Percentiles rank a stretch among this genome's conserved stretches.
These are phyloP conservation scores for Onthophagus taurus DNA, from an alignment of 1,140 invertebrate species.

Conservation along the genomic window DNA sequence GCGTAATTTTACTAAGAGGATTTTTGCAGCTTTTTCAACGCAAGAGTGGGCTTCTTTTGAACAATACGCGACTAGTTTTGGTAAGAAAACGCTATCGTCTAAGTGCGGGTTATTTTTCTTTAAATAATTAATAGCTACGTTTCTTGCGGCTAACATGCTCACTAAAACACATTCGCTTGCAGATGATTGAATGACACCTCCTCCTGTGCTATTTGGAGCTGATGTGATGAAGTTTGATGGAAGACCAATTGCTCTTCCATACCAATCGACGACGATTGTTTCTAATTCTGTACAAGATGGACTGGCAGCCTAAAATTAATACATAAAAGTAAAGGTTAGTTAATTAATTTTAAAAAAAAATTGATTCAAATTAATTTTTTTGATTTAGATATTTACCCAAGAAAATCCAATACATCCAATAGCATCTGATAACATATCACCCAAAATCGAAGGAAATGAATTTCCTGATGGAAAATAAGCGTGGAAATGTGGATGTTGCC, in stretches of 20 bases:
- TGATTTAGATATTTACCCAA: conserved; percentile 60
- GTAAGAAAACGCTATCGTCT: conserved; percentile 77
- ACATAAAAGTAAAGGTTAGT: too few species aligned
- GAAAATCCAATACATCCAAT: conserved; percentile 92
- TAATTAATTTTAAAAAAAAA: too few species aligned
- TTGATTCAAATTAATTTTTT: too few species aligned
- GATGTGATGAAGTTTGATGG: conserved; percentile 80
- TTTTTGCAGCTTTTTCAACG: conserved; percentile 93
- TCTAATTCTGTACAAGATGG: conserved; percentile 96
- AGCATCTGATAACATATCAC: conserved; percentile 85
- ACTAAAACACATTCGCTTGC: conserved; percentile 89
- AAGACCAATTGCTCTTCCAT: conserved; percentile 85
- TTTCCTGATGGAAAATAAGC: conserved; percentile 95
- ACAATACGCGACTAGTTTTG: conserved; percentile 87
- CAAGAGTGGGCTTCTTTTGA: conserved; percentile 94
- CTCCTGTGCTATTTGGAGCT: conserved; percentile 62
- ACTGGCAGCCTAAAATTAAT: conserved; percentile 67
- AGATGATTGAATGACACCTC: conserved; percentile 91
- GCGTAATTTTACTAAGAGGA: conserved; percentile 77
- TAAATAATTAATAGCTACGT: conserved; percentile 70
- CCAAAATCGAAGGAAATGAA: conserved; percentile 88
- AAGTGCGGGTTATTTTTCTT: conserved; percentile 55
- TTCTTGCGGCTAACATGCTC: conserved; percentile 79
- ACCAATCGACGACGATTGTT: conserved; percentile 95
- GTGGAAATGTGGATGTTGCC: conserved; percentile 94